A percentile compares a stretch with the other conserved stretches of the same genome.
Evolutionary conservation across 2,113 vertebrate genomes (phyloP).

Genomic region (Aplodontia rufa): DNA sequence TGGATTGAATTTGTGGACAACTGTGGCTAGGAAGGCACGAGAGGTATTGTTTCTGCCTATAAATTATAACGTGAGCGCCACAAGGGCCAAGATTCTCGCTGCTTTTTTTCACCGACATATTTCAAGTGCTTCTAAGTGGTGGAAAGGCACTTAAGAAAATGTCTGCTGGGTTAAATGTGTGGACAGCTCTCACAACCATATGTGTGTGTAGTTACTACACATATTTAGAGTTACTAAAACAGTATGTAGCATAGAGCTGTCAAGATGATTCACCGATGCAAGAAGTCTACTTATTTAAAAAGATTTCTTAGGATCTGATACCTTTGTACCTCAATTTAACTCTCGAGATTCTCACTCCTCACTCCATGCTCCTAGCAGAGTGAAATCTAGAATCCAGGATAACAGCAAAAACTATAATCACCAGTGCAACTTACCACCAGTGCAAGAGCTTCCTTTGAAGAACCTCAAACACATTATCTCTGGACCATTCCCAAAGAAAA

Average conservation of each 20-base stretch:
- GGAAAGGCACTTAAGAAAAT: background rate
- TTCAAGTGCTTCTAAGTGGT: background rate
- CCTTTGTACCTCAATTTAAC: background rate
- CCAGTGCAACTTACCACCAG: background rate
- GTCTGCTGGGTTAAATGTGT: background rate
- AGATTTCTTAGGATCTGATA: slow-evolving; percentile 19
- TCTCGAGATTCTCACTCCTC: slow-evolving; percentile 23
- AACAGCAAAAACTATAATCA: background rate
- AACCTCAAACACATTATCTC: slow-evolving; percentile 4
- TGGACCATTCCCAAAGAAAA: slow-evolving; percentile 10
- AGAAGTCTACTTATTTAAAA: slow-evolving; percentile 43
- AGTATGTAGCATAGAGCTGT: background rate
- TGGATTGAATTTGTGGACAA: slow-evolving; percentile 3
- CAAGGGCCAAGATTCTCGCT: background rate
- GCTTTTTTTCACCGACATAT: background rate
- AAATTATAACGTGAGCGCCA: background rate
- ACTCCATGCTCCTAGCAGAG: background rate
- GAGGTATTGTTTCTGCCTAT: background rate
- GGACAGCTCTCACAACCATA: background rate
- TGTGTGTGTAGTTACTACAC: background rate
- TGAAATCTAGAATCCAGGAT: background rate
- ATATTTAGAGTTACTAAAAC: background rate
- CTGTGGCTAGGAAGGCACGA: background rate
- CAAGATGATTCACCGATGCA: background rate
- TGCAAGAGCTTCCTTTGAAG: slow-evolving; percentile 16